Evolutionary conservation across 2,113 vertebrate genomes (phyloP).

Genomic region (Heloderma charlesbogerti): DNA sequence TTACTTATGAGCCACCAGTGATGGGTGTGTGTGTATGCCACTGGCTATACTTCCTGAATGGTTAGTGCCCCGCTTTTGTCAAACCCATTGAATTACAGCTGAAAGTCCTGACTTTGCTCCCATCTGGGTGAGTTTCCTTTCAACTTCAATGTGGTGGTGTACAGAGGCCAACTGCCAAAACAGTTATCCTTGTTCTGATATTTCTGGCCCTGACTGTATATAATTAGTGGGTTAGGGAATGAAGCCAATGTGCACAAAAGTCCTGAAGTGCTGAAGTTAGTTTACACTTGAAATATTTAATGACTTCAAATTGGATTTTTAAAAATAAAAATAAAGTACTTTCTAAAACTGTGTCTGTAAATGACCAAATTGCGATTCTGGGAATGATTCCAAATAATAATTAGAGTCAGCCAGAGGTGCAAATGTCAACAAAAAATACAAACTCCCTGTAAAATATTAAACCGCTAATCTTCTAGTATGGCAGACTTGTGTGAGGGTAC

Average conservation of each 20-base stretch:
- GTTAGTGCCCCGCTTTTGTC: too few relatives aligned
- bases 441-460: neutral
- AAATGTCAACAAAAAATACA: neutral
- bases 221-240: neutral
- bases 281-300: constrained; percentile 1
- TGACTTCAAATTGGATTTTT: neutral
- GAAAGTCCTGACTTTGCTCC: too few relatives aligned
- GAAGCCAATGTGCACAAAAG: neutral
- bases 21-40: too few relatives aligned
- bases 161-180: too few relatives aligned
- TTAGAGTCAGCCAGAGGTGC: neutral
- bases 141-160: too few relatives aligned
- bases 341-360: neutral
- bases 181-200: too few relatives aligned
- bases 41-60: too few relatives aligned
- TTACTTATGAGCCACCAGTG: too few relatives aligned
- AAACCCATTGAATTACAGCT: too few relatives aligned
- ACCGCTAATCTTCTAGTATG: neutral
- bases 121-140: too few relatives aligned
- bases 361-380: constrained; percentile 18
- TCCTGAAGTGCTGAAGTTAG: neutral
- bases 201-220: too few relatives aligned
- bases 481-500: neutral
- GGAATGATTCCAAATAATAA: constrained; percentile 26
- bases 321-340: neutral